A percentile compares a stretch with the other conserved stretches of the same genome.
These are phyloP conservation scores for Contarinia nasturtii DNA, from an alignment of 1,140 invertebrate species.

Conservation along the genomic window DNA sequence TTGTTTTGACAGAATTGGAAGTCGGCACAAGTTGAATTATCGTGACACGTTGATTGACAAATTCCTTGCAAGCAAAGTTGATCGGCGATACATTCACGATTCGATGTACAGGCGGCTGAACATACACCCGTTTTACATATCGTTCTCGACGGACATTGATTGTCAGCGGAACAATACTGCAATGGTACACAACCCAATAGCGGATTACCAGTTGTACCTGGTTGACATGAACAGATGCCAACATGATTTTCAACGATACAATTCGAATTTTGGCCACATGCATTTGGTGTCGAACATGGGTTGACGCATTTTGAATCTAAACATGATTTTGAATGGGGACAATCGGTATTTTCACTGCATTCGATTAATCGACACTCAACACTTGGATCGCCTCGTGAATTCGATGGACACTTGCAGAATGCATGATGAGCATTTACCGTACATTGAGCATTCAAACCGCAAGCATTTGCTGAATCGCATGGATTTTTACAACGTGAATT, in stretches of 20 bases:
- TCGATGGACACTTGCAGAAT: conserved; percentile 50
- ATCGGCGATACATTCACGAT: conserved; percentile 59
- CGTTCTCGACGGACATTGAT: conserved; percentile 58
- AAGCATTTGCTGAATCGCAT: conserved; percentile 41
- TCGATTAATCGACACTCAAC: conserved; percentile 49
- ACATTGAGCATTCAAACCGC: conserved; percentile 60
- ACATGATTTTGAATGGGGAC: conserved; percentile 46
- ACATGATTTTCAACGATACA: conserved; percentile 51
- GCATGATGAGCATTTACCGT: conserved; percentile 41
- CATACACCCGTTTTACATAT: conserved; percentile 67
- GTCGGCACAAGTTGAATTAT: conserved; percentile 56
- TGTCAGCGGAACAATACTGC: conserved; percentile 57
- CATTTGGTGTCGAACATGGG: conserved; percentile 57
- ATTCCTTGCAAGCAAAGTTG: conserved; percentile 61
- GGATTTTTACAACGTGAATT: conserved; percentile 63
- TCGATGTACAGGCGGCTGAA: conserved; percentile 48
- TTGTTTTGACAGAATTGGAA: conserved; percentile 64
- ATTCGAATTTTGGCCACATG: conserved; percentile 60
- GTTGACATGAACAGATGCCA: conserved; percentile 58
- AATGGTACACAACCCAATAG: conserved; percentile 59
- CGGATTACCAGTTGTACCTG: conserved; percentile 70
- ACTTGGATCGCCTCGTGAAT: conserved; percentile 55
- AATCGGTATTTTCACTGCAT: conserved; percentile 63
- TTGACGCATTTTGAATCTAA: conserved; percentile 60
- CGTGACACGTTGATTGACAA: conserved; percentile 59